Base-by-base conservation (phyloP, 2,888 invertebrate species). In the Coenonympha glycerion region DNA sequence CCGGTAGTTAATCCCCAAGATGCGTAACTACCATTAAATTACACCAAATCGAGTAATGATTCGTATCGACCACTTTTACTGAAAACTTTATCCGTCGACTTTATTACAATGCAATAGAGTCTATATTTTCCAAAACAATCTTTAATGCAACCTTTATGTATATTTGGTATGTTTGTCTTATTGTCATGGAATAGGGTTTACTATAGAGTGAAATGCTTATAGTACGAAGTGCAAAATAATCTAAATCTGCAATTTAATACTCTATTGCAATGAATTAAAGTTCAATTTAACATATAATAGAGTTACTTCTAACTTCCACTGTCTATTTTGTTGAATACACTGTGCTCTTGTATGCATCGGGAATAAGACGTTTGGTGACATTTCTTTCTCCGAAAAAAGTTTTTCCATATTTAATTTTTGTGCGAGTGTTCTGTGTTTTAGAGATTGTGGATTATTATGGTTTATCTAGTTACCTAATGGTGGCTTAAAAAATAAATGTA, bases 11-110 rank as follows among this genome's bases (percentile, higher is more conserved):
- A 41, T 41, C 49, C 19, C 47, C 47, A 26, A 33, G 19, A 18
- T 22, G 34, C 31, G 37, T 34, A 53, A 50, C 41, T 26, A 50
- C 53, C 50, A 53, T 53, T 37, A 53, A 53, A 53, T 53, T 53
- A 33, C 13, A 37, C 44, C 40, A 47, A 47, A 53, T 45, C 49
- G 30, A 53, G 45, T 28, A 37, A 21, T 30, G 31, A 45, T 45
- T 45, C 33, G 8, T 26, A 41, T 24, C 9, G 46, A 18, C 33
- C 18, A 53, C 47, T 47, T 51, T 44, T 47, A 44, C 51, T 36
- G 49, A 30, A 36, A 16, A 33, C 3, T 33, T 18, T 41, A 8
- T 13, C 28, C 26, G 8, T 28, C 2, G 15, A 5, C 26, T 9
- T 3, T 41, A 41, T 19, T 19, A 6, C 19, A 31, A 21, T 2